Conservation (phyloP, 2,113 vertebrate species). For the Anseranas semipalmata region DNA sequence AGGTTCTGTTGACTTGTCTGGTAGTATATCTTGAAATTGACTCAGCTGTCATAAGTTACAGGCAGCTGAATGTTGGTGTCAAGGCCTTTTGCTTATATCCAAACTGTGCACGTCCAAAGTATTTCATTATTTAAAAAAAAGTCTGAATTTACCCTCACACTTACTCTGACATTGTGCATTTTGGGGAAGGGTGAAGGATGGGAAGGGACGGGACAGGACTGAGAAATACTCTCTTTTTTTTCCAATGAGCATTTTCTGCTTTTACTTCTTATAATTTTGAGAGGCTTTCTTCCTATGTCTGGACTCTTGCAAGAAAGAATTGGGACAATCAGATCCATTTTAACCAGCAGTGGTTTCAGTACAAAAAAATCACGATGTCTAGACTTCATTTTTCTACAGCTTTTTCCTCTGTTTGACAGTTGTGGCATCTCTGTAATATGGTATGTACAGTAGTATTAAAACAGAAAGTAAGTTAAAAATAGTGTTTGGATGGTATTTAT, state of each 20-base stretch:
- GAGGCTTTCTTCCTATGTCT: neutral
- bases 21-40: neutral
- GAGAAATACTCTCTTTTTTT: neutral
- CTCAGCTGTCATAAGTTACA: neutral
- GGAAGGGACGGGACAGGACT: neutral
- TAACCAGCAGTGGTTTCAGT: neutral
- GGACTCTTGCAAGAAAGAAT: neutral
- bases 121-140: neutral
- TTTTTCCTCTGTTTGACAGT: neutral
- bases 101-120: neutral
- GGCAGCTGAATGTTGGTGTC: neutral
- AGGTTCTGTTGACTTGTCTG: neutral
- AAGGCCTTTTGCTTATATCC: neutral
- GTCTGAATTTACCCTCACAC: neutral
- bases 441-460: neutral
- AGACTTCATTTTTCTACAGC: neutral
- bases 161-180: neutral
- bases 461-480: neutral
- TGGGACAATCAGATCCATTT: neutral
- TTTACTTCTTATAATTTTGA: neutral
- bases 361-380: neutral
- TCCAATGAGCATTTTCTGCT: neutral
- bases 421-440: neutral
- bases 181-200: fast-evolving
- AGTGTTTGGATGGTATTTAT: neutral